Base-by-base conservation (phyloP, 1,140 invertebrate species). In the Forficula auricularia region DNA sequence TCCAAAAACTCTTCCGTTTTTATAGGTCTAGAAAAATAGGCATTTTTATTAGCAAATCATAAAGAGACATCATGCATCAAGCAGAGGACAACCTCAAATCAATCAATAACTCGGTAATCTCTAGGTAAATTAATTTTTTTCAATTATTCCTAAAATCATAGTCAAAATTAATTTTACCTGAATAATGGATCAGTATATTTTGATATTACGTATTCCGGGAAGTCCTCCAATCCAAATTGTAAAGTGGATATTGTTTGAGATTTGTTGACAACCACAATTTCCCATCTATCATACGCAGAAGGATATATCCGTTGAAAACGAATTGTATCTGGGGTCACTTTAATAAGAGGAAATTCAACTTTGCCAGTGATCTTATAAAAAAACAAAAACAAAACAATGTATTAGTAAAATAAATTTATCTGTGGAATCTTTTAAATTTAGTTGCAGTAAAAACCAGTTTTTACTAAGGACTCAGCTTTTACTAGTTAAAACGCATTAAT, bases 201-300 rank as follows among this genome's bases (percentile, higher is more conserved):
- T 14, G 49, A 48, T 12, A 57, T 19, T 0, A n/a, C 44, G 40
- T 57, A 55, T 45, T 60, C 56, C 0, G 52, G 51, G 42, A 59
- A 57, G 0, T 56, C 46, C 6, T 55, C 39, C 7, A 57, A 22
- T 14, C 44, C 36, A 45, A 60, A 53, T 16, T 51, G 41, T 8
- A 61, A 8, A 15, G 42, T 44, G 12, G 48, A 6, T 6, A 39
- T 18, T 13, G 50, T 50, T n/a, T 38, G 38, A 20, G 56, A 51
- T 6, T 45, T 19, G 36, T 60, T 61, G 9, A 34, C 42, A 0
- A 50, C 47, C 1, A 38, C 50, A 14, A 61, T 45, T 12, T 31
- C 30, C 2, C 48, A 34, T 16, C 30, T 52, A 7, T 48, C 53
- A 30, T 48, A 42, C 6, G 54, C 47, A 14, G 44, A 48, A 0